Evolutionary conservation across 2,797 vertebrate genomes (phyloP).

Genomic region (Decapterus maruadsi): DNA sequence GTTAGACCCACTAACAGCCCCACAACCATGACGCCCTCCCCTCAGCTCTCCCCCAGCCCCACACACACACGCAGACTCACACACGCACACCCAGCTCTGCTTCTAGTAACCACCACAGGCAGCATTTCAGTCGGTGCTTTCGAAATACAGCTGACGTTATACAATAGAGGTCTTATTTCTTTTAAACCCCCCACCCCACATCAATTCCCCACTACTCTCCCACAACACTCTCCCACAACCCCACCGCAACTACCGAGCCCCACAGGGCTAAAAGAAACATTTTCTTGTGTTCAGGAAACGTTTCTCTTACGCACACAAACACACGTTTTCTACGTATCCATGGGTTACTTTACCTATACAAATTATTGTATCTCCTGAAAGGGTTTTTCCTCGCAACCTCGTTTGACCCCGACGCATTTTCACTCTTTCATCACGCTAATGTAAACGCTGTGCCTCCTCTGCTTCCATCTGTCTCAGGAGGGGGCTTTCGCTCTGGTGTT

Average conservation of each 20-base stretch:
- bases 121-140: slow-evolving; percentile 61
- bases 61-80: slow-evolving; percentile 36
- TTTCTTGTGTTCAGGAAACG: slow-evolving; percentile 43
- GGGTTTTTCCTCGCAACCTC: neutral
- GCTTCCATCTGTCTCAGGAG: slow-evolving; percentile 85
- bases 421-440: slow-evolving; percentile 22
- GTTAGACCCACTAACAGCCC: slow-evolving; percentile 32
- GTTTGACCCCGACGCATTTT: neutral
- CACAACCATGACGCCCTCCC: slow-evolving; percentile 28
- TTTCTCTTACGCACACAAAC: slow-evolving; percentile 16
- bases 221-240: slow-evolving; percentile 23
- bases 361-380: neutral
- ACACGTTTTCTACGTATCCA: slow-evolving; percentile 16
- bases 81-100: slow-evolving; percentile 28
- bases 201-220: neutral
- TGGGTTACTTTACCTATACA: neutral
- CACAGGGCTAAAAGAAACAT: slow-evolving; percentile 45
- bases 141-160: slow-evolving; percentile 72
- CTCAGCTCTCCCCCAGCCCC: neutral
- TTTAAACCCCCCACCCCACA: slow-evolving; percentile 2
- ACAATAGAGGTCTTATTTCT: slow-evolving; percentile 78
- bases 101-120: slow-evolving; percentile 53
- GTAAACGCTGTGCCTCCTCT: slow-evolving; percentile 41
- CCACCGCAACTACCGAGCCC: slow-evolving; percentile 39
- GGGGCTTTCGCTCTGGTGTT: slow-evolving; percentile 96